phyloP scores from a whole-genome alignment of 1,140 invertebrate genomes.

The Sipha flava region DNA sequence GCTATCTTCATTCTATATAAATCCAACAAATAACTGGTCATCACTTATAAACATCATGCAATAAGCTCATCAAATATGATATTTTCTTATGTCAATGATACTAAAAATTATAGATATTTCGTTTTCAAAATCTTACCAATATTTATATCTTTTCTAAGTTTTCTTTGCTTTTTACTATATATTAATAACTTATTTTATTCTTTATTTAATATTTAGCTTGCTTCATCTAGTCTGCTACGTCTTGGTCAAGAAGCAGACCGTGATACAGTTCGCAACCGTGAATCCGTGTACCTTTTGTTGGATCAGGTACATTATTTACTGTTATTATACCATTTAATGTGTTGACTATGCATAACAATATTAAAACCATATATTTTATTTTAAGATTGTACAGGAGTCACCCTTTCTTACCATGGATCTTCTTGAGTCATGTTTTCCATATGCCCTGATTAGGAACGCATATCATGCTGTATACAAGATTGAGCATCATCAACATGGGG shows the following conservation, averaged over 20 bases:
- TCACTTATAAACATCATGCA: no score
- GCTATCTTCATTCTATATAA: no score
- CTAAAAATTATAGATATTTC: no score
- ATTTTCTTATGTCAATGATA: no score
- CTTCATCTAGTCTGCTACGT: slow-evolving; percentile 87
- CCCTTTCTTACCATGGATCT: slow-evolving; percentile 97
- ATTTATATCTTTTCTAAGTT: no score
- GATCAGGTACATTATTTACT: slow-evolving; percentile 53
- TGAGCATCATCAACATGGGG: slow-evolving; percentile 49
- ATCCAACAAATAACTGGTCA: no score
- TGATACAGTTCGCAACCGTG: slow-evolving; percentile 84
- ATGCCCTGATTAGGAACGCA: slow-evolving; percentile 90
- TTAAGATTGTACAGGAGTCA: slow-evolving; percentile 89
- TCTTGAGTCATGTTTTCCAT: slow-evolving; percentile 95
- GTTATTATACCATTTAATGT: no score
- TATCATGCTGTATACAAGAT: slow-evolving; percentile 92
- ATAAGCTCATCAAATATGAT: no score
- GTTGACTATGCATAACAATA: no score
- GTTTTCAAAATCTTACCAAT: no score
- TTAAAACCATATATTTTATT: slow-evolving; percentile 35
- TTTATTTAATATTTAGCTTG: slow-evolving; percentile 50
- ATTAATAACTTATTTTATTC: slow-evolving; percentile 33
- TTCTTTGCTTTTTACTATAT: no score
- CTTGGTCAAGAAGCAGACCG: slow-evolving; percentile 93
- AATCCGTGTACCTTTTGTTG: slow-evolving; percentile 90